Evolutionary conservation across 2,797 vertebrate genomes (phyloP).

Genomic region (Sebastes itinus): DNA sequence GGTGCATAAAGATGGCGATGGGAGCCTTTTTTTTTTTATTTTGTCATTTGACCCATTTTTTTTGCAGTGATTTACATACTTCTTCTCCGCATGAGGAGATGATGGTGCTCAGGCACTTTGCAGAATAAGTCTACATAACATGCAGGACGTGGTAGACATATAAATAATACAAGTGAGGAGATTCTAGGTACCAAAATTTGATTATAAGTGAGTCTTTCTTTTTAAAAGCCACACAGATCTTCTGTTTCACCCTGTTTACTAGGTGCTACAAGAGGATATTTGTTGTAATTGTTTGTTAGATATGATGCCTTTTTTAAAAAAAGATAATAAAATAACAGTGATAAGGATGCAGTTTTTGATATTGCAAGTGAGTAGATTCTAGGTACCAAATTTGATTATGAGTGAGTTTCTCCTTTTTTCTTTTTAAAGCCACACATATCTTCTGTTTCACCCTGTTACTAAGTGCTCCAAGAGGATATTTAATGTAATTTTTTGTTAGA

Average conservation of each 20-base stretch:
- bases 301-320: neutral
- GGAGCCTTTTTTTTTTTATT: constrained; percentile 38
- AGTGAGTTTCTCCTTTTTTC: neutral
- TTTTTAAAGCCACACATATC: neutral
- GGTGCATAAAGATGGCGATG: constrained; percentile 41
- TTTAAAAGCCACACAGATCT: neutral
- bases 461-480: neutral
- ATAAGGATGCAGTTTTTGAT: neutral
- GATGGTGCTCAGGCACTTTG: constrained; percentile 31
- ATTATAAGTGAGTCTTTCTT: neutral
- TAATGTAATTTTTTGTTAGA: neutral
- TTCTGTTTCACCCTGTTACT: neutral
- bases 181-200: neutral
- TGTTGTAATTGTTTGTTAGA: neutral
- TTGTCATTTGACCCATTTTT: constrained; percentile 61
- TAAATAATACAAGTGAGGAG: neutral
- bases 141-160: neutral
- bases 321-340: neutral
- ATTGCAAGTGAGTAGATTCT: neutral
- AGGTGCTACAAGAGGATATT: neutral
- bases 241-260: neutral
- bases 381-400: neutral
- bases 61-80: constrained; percentile 26
- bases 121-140: constrained; percentile 3
- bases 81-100: constrained; percentile 8